Base-by-base conservation (phyloP, 2,888 invertebrate species). In the Drosophila vallismaia region DNA sequence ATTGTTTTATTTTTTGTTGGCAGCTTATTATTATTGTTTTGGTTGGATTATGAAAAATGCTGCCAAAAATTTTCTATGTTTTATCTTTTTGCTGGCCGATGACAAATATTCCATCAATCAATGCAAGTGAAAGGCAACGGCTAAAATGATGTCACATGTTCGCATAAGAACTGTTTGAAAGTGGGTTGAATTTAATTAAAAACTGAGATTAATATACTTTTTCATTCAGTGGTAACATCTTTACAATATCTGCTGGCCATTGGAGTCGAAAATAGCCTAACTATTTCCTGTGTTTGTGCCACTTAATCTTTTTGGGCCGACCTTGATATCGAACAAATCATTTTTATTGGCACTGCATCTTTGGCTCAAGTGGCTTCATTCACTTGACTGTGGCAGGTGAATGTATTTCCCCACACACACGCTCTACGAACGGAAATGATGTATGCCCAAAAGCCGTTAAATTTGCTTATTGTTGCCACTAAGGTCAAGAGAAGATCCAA, bases 51-150 rank as follows among this genome's bases (percentile, higher is more conserved):
- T 70, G 51, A 60, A 70, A 58, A 59, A 55, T 52, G 49, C 40
- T 52, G 29, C 59, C 44, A 31, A 40, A 14, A 50, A 38, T 56
- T 33, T 66, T 56, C 57, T 72, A 52, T 69, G 51, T 46, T 66
- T 73, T 64, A 63, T 69, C 69, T 74, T 49, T 63, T 42, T 24
- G 42, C n/a, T 31, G 48, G 42, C 49, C 66, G 76, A 60, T 86
- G 86, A 82, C 86, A 82, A 78, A 71, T 53, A 69, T 78, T 64
- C 72, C 78, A 86, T 86, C 72, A 86, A 82, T 86, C 84, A 81
- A 71, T 66, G 46, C 64, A 75, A 53, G 81, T 81, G 86, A 86
- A 81, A 81, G 86, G 81, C 68, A 67, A 3, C 45, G n/a, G 12
- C 6, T 8, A 38, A 55, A 66, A 71, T 70, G 70, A 70, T 70